Evolutionary conservation across 2,888 invertebrate genomes (phyloP).

Genomic region (Brachyopa scutellaris): DNA sequence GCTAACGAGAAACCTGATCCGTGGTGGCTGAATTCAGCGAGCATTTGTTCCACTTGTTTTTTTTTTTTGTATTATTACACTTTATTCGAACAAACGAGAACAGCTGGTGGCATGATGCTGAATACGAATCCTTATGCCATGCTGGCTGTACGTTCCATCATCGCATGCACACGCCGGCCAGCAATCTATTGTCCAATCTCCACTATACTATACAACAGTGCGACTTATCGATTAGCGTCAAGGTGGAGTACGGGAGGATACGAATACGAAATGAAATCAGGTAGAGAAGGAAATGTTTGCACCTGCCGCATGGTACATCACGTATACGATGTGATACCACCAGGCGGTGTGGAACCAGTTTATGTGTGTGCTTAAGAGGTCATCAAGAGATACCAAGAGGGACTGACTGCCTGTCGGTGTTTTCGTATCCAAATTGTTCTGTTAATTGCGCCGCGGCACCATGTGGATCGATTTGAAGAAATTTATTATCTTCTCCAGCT

Average conservation of each 20-base stretch:
- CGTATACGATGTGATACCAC: slow-evolving; percentile 36
- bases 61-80: not conserved
- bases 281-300: slow-evolving; percentile 67
- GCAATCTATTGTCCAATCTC: slow-evolving; percentile 48
- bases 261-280: slow-evolving; percentile 65
- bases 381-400: slow-evolving; percentile 34
- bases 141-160: slow-evolving; percentile 56
- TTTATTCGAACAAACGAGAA: slow-evolving; percentile 30
- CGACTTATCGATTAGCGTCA: slow-evolving; percentile 66
- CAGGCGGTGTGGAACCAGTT: slow-evolving; percentile 50
- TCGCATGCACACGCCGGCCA: slow-evolving; percentile 55
- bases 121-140: slow-evolving; percentile 58
- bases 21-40: slow-evolving; percentile 23
- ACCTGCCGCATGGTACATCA: slow-evolving; percentile 65
- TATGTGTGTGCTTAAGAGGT: slow-evolving; percentile 43
- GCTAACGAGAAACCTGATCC: slow-evolving; percentile 29
- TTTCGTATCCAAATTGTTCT: slow-evolving; percentile 57
- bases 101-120: slow-evolving; percentile 64
- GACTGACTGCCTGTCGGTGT: not conserved
- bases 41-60: slow-evolving; percentile 4
- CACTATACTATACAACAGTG: slow-evolving; percentile 20
- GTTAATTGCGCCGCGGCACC: slow-evolving; percentile 61
- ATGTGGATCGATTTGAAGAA: slow-evolving; percentile 62
- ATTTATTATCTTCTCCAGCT: slow-evolving; percentile 22
- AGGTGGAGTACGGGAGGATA: slow-evolving; percentile 56